These are phyloP conservation scores for Parapristionchus giblindavisi DNA, from an alignment of 2,888 invertebrate species.

Conservation along the genomic window DNA sequence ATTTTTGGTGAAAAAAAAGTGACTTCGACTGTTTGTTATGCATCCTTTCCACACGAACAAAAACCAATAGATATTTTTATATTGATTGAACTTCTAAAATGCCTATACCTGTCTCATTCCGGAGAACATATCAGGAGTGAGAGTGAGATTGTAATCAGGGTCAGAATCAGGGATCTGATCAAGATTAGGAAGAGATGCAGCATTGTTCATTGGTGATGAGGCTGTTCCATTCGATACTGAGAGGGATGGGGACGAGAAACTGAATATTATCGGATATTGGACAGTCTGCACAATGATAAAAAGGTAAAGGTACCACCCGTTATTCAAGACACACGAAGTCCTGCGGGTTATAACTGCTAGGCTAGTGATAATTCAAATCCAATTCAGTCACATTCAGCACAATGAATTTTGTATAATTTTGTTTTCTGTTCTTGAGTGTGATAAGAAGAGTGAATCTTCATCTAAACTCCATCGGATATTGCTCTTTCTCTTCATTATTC, in stretches of 20 bases:
- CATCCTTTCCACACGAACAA: background rate
- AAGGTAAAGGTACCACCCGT: no score
- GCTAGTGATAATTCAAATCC: no score
- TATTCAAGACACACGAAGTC: no score
- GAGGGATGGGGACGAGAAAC: slow-evolving; percentile 55
- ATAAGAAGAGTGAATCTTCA: no score
- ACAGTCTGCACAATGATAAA: no score
- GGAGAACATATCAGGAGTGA: slow-evolving; percentile 64
- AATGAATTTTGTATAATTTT: no score
- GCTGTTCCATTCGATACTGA: slow-evolving; percentile 41
- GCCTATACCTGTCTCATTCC: slow-evolving; percentile 49
- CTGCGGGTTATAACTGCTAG: no score
- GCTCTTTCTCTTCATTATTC: no score
- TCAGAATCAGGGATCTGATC: slow-evolving; percentile 53
- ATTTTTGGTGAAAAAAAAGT: background rate
- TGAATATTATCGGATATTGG: no score
- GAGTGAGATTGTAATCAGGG: slow-evolving; percentile 66
- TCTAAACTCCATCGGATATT: no score
- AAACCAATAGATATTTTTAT: background rate
- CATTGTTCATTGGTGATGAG: slow-evolving; percentile 32
- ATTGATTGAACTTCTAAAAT: background rate
- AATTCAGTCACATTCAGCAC: no score
- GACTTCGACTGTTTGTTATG: background rate
- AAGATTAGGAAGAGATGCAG: slow-evolving; percentile 56
- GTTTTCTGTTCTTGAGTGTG: no score